phyloP scores from a whole-genome alignment of 37 sponge, comb jelly and placozoan genomes.

The Eunapius fragilis region DNA sequence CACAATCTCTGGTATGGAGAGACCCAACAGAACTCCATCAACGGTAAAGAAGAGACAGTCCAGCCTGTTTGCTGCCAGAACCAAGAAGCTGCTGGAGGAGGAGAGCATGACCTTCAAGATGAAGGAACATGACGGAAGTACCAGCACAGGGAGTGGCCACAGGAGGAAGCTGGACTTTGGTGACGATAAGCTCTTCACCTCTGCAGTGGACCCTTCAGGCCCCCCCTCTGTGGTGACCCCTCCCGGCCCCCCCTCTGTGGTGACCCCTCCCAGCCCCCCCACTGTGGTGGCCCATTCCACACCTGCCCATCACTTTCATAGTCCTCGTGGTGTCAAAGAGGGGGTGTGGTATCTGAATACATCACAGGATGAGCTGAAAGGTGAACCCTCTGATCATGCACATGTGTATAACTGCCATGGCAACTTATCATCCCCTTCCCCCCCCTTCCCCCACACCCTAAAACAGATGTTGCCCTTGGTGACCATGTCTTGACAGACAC shows the following conservation, averaged over 20 bases:
- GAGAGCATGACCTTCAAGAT: slow-evolving; percentile 24
- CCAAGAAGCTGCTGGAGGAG: slow-evolving; percentile 22
- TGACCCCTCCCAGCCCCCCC: no score
- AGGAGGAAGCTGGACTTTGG: neutral
- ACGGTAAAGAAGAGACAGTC: slow-evolving; percentile 26
- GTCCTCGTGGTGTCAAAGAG: neutral
- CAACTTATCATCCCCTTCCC: no score
- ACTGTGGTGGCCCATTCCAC: no score
- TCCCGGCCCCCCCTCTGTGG: neutral
- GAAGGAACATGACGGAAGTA: neutral
- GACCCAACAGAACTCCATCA: neutral
- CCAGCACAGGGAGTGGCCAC: neutral
- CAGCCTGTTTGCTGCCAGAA: slow-evolving; percentile 17
- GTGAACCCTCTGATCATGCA: no score
- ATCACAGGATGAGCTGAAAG: neutral
- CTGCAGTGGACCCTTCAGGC: neutral
- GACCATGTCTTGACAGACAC: neutral
- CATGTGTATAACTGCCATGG: no score
- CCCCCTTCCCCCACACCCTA: no score
- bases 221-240: no score
- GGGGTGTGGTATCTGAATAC: neutral
- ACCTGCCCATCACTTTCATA: neutral
- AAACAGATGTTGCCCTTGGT: neutral
- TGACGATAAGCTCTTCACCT: neutral
- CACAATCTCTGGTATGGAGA: no score